Evolutionary conservation across 2,113 vertebrate species (phyloP).

Genomic region (Trogon melanurus): DNA sequence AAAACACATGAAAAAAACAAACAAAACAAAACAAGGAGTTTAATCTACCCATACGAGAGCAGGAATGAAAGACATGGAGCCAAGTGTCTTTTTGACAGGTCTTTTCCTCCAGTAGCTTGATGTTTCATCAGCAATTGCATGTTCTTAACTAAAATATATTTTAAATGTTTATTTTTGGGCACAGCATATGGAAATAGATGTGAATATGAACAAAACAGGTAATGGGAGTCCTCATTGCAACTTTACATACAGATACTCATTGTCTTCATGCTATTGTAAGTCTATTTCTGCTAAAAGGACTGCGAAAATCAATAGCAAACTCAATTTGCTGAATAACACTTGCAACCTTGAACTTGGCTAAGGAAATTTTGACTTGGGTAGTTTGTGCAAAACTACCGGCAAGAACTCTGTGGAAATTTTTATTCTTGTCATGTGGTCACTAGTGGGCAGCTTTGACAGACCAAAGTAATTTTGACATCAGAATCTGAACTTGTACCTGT

Average conservation of each 20-base stretch:
- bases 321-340: slow-evolving; percentile 45
- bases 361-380: not conserved
- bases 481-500: not conserved
- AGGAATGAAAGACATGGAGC: not conserved
- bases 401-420: not conserved
- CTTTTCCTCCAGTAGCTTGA: not conserved
- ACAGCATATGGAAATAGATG: not conserved
- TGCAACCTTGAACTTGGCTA: not conserved
- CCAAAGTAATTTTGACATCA: not conserved
- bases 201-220: not conserved
- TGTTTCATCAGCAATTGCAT: not conserved
- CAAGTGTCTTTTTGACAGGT: not conserved
- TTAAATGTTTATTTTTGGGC: not conserved
- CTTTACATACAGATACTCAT: not conserved
- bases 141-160: not conserved
- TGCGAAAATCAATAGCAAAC: slow-evolving; percentile 57
- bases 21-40: not conserved
- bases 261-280: not conserved
- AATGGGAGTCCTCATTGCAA: not conserved
- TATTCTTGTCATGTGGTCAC: not conserved
- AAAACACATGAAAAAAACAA: not conserved
- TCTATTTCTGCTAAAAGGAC: slow-evolving; percentile 51
- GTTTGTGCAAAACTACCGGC: not conserved
- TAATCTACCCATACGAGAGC: not conserved
- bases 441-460: not conserved